A percentile compares a stretch with the other conserved stretches of the same genome.
These are phyloP conservation scores for Enteromius viviparus DNA, from an alignment of 2,797 vertebrate species.

Conservation along the genomic window DNA sequence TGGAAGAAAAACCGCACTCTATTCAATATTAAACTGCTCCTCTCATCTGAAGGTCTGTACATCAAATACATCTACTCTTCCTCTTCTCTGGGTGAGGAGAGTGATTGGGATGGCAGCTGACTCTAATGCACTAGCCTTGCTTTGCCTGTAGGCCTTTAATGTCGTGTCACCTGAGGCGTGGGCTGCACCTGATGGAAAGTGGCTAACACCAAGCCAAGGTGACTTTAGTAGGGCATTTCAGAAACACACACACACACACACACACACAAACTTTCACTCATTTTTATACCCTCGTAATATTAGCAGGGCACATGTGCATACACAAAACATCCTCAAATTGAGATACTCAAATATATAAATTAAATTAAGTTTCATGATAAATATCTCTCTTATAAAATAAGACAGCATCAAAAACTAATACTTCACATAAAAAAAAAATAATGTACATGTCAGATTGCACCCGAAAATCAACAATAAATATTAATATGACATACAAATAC, in stretches of 20 bases:
- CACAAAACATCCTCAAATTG: background rate
- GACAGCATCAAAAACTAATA: background rate
- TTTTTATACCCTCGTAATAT: background rate
- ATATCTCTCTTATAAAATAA: background rate
- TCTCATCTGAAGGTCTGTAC: conserved; percentile 67
- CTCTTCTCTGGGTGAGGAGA: conserved; percentile 58
- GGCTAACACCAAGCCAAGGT: conserved; percentile 48
- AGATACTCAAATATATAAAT: background rate
- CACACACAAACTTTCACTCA: background rate
- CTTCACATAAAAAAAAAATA: no score
- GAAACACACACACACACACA: background rate
- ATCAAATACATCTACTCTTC: conserved; percentile 61
- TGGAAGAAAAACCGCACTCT: conserved; percentile 66
- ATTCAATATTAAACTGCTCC: conserved; percentile 75
- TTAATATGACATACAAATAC: background rate
- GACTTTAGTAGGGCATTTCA: conserved; percentile 24
- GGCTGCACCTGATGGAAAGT: conserved; percentile 47
- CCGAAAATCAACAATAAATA: background rate
- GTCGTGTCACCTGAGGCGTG: conserved; percentile 31
- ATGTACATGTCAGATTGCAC: background rate
- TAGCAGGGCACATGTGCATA: background rate
- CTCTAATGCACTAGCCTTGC: conserved; percentile 44
- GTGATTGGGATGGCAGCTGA: conserved; percentile 55
- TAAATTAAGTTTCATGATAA: background rate
- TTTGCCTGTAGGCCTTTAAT: conserved; percentile 32